Evolutionary conservation across 2,888 invertebrate genomes (phyloP), one percentile per base, ranked within the genome.

Genomic region (Pachydiplax longipennis): DNA sequence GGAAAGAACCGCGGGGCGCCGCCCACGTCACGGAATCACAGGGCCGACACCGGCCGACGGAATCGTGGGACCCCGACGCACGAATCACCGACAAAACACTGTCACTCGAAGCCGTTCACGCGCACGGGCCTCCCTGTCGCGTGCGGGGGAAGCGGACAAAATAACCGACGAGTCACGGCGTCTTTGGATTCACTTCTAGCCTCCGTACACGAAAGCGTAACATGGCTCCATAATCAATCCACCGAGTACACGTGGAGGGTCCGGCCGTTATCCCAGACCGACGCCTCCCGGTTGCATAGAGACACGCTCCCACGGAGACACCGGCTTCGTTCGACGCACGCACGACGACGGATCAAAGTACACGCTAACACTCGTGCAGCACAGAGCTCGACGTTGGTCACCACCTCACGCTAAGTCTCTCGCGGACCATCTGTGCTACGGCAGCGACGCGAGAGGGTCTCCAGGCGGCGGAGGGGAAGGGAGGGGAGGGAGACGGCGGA

Each of bases 11-110:
- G 37, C 87, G 58, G 87, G 58, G 58, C 61, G 58, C 87, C 35
- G 58, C 58, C 87, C 73, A 3, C 53, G 83, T 83, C 83, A 83
- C 87, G 87, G 61, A 61, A 87, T 87, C 87, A 87, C 87, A 83
- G 53, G 31, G 83, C 83, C 58, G 83, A n/a, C 53, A 53, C 58
- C 25, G 83, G 40, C 40, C 44, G 81, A 81, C 81, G 53, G 53
- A 53, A 48, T 48, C 48, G 48, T 48, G 48, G 48, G 48, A 53
- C 53, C 53, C 73, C 73, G 73, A 81, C 37, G 44, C 82, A 87
- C 87, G 40, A 87, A 58, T 37, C 87, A 87, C 87, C 61, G 40
- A 31, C 87, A 87, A 53, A 58, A 87, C 73, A 73, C 73, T 73
- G 73, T 73, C 31, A 73, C 73, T 73, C 73, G 73, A 87, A 61